Conservation (phyloP, 2,888 invertebrate species). For the Furcula furcula region DNA sequence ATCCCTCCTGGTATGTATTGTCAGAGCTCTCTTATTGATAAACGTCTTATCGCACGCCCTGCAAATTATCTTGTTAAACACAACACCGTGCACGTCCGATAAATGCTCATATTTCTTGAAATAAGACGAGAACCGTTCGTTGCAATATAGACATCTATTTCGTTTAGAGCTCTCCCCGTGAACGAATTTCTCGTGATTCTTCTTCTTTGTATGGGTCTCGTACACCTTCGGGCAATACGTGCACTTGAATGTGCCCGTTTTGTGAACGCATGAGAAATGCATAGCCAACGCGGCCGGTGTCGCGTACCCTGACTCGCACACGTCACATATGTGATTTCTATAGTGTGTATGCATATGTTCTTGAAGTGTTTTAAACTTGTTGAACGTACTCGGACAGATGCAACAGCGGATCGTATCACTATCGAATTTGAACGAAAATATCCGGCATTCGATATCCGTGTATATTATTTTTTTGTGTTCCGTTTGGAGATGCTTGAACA, state of each 20-base stretch:
- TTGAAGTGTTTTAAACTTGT: slow-evolving; percentile 38
- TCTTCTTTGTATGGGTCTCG: slow-evolving; percentile 64
- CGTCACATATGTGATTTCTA: slow-evolving; percentile 54
- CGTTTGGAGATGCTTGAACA: slow-evolving; percentile 26
- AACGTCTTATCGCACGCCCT: slow-evolving; percentile 52
- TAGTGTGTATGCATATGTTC: slow-evolving; percentile 67
- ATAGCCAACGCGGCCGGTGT: slow-evolving; percentile 45
- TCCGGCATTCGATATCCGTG: slow-evolving; percentile 27
- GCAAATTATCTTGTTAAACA: slow-evolving; percentile 39
- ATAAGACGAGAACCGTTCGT: slow-evolving; percentile 49
- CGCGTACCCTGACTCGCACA: slow-evolving; percentile 58
- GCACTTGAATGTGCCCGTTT: slow-evolving; percentile 52
- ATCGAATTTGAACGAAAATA: slow-evolving; percentile 28
- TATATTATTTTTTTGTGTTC: slow-evolving; percentile 22
- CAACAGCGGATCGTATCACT: slow-evolving; percentile 20
- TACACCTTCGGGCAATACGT: slow-evolving; percentile 68
- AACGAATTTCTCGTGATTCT: slow-evolving; percentile 65
- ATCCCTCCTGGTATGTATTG: slow-evolving; percentile 49
- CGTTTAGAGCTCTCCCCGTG: slow-evolving; percentile 44
- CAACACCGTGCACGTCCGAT: slow-evolving; percentile 44
- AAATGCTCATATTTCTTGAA: slow-evolving; percentile 49
- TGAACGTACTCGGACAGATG: slow-evolving; percentile 19
- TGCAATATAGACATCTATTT: slow-evolving; percentile 56
- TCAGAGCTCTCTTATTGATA: slow-evolving; percentile 39
- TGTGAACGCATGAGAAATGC: slow-evolving; percentile 52